Base-by-base conservation (phyloP, 2,888 invertebrate species). In the Limulus polyphemus region DNA sequence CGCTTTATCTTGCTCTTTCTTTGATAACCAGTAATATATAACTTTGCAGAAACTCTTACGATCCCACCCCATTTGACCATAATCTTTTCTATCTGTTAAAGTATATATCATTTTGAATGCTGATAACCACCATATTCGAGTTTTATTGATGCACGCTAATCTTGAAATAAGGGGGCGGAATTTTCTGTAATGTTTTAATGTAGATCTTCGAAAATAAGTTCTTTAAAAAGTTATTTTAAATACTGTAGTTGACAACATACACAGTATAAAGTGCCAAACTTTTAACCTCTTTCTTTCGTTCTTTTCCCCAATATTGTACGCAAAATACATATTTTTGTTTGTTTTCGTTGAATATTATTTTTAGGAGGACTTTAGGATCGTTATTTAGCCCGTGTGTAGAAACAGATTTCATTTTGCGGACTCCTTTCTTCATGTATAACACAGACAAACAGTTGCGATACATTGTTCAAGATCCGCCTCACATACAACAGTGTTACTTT, bases 371-470 rank as follows among this genome's bases (percentile, higher is more conserved):
- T 49, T 62, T 62, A 0, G 60, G 62, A 7, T 62, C 65, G 0
- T 52, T 65, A 1, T 62, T 60, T 17, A 62, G 61, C 13, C 65
- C 62, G 7, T 65, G 65, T 46, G 60, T 62, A 11, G 65, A 60
- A 32, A 65, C 62, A 54, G 60, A 62, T 54, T 65, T 62, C 54
- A 54, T 65, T 4, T 56, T 65, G 12, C 47, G 65, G 12, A 63
- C 60, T 5, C 65, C 65, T 1, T 65, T 61, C 56, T 63, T 63
- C 46, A 63, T 65, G 65, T 65, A 65, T 56, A 65, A 65, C 58
- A 63, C 61, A 48, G 63, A 65, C 16, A 61, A 63, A 16, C 63
- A 65, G 49, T 49, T 65, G 60, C 17, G 65, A 9, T 65, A 63
- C 58, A 65, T 65, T 13, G 63, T 65, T 11, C 65, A 65, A 54